These are phyloP conservation scores for Pachymerium ferrugineum DNA, from an alignment of 2,888 invertebrate species.

Conservation along the genomic window DNA sequence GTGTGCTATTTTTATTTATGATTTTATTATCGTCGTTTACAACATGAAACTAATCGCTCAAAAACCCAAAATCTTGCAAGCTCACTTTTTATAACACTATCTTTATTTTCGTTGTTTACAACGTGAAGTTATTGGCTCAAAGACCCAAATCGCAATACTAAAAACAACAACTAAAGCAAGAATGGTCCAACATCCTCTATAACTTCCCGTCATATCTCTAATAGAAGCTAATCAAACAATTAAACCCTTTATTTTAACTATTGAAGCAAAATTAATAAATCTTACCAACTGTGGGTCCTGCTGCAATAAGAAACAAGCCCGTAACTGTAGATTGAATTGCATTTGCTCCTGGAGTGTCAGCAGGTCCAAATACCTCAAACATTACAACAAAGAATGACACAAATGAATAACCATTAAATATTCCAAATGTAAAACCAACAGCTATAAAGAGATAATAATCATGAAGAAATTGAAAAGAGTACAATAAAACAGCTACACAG, in stretches of 20 bases:
- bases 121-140: neutral
- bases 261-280: neutral
- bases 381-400: neutral
- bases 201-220: neutral
- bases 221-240: neutral
- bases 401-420: neutral
- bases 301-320: neutral
- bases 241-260: neutral
- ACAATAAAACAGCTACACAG: neutral
- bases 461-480: neutral
- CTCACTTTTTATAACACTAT: no score
- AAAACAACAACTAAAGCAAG: neutral
- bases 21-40: no score
- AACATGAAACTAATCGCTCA: no score
- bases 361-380: neutral
- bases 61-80: no score
- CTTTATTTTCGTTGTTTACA: neutral
- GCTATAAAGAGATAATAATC: neutral
- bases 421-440: neutral
- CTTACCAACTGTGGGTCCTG: neutral
- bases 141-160: neutral
- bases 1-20: no score
- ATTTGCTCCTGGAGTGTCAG: neutral
- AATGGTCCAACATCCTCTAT: neutral
- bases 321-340: neutral